Conservation (phyloP, 30 jellyfish, hydroid and myxozoan species). For the Hydractinia symbiolongicarpus region DNA sequence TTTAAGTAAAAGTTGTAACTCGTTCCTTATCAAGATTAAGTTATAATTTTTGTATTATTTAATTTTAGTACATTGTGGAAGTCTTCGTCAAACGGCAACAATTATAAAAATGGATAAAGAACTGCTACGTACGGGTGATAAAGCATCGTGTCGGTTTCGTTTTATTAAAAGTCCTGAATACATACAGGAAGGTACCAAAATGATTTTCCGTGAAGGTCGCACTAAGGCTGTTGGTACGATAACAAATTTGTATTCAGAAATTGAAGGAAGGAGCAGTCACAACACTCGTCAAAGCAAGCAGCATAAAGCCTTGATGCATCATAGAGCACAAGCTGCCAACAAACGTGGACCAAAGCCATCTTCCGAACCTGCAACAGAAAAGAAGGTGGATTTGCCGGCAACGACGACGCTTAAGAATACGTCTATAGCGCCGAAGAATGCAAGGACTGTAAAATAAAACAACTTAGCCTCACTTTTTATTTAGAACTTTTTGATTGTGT, state of each 20-base stretch:
- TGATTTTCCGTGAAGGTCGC: slow-evolving; percentile 99
- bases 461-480: too few species aligned
- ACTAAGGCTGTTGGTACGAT: slow-evolving; percentile 97
- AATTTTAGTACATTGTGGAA: slow-evolving; percentile 81
- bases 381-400: background rate
- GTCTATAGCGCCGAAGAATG: too few species aligned
- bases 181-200: slow-evolving; percentile 67
- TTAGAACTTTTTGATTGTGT: too few species aligned
- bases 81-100: slow-evolving; percentile 93
- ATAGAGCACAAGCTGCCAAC: slow-evolving; percentile 69
- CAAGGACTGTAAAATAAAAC: too few species aligned
- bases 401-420: too few species aligned
- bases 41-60: background rate
- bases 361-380: background rate
- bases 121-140: slow-evolving; percentile 86
- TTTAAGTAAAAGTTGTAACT: too few species aligned
- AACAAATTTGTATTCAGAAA: slow-evolving; percentile 51
- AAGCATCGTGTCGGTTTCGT: slow-evolving; percentile 85
- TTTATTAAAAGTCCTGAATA: slow-evolving; percentile 89
- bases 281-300: slow-evolving; percentile 73
- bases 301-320: slow-evolving; percentile 90
- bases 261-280: slow-evolving; percentile 77
- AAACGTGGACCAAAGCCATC: slow-evolving; percentile 8
- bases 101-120: slow-evolving; percentile 80
- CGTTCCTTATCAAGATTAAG: too few species aligned